phyloP scores from a whole-genome alignment of 2,113 vertebrate species.

The Nothoprocta pentlandii region DNA sequence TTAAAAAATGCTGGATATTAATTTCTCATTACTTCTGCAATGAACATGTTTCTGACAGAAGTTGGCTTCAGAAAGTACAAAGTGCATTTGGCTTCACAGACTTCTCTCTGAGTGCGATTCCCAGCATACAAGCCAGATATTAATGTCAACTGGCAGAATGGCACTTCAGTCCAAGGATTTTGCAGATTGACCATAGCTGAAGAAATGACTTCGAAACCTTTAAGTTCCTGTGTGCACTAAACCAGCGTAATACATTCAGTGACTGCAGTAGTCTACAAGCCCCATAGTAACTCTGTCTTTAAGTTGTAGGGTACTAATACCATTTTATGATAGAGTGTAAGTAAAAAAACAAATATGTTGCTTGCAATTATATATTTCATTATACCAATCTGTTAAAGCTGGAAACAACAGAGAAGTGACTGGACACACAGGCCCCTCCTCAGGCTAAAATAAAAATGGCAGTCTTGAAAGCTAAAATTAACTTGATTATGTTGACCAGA shows the following conservation, averaged over 20 bases:
- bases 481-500: neutral
- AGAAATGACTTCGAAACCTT: neutral
- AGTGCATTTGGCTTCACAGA: neutral
- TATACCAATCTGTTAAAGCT: neutral
- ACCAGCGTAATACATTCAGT: neutral
- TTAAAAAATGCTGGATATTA: neutral
- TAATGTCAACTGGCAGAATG: neutral
- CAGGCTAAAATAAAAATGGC: constrained; percentile 14
- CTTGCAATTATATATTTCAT: neutral
- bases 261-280: neutral
- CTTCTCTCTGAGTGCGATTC: neutral
- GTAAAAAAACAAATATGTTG: neutral
- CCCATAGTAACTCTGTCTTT: neutral
- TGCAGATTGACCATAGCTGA: neutral
- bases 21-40: neutral
- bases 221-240: accelerated
- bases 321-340: neutral
- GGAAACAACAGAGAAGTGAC: neutral
- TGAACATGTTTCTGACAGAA: constrained; percentile 24
- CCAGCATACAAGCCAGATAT: neutral
- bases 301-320: neutral
- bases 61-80: neutral
- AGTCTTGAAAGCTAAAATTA: constrained; percentile 6
- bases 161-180: neutral
- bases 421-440: neutral